Evolutionary conservation across 2,888 invertebrate species (phyloP), one percentile per base, ranked within the genome.

Genomic region (Omphaloscelis lunosa): DNA sequence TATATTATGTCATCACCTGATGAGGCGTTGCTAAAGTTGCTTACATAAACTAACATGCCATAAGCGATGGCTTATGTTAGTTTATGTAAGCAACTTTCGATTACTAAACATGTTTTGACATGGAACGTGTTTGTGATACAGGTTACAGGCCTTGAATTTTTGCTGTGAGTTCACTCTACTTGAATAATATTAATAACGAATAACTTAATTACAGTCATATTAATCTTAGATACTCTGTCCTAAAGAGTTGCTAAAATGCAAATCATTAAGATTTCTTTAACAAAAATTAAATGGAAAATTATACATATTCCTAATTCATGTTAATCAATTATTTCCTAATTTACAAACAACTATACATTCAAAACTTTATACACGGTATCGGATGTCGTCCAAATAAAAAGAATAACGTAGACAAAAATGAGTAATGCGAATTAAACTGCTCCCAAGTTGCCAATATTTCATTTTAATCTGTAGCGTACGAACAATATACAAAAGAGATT

Each of bases 401-500:
- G 58, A 67, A 83, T 63, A 71, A 69, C 74, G 74, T 41, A 34
- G 62, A 72, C 86, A 72, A 82, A 83, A 84, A 78, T 88, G 76
- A 84, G 71, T 84, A 80, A 88, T 79, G 77, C 75, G 79, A 78
- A 78, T 85, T 73, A 86, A 80, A 87, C 73, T 74, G 80, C 66
- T 79, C 82, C 78, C 80, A 75, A 82, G 87, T 85, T 67, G 79
- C 45, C 63, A 66, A 66, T 83, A 77, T 85, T 88, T 87, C 80
- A 88, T 84, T 87, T 80, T 79, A 87, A 87, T 77, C 80, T 67
- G 69, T 70, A 79, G 56, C 84, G 75, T 70, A 84, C 84, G 80
- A 80, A 88, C 76, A 88, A 82, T 84, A 80, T 75, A 84, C 82
- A 86, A 76, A 81, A 77, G 65, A 88, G 76, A 86, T 79, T 77